phyloP scores from a whole-genome alignment of 2,113 vertebrate genomes.

The Burhinus oedicnemus region DNA sequence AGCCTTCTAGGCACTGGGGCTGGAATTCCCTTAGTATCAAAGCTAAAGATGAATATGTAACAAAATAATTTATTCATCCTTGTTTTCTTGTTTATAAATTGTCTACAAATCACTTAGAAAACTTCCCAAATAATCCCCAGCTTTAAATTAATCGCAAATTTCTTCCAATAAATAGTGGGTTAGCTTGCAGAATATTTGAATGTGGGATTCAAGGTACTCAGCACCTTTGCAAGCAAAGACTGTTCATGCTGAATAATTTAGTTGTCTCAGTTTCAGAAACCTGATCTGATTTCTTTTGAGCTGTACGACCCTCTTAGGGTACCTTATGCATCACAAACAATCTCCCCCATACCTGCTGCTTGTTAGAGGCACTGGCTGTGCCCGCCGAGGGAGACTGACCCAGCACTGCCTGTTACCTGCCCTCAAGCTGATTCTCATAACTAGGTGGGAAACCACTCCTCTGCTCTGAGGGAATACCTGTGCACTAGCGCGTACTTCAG shows the following conservation, averaged over 20 bases:
- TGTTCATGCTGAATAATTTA: slow-evolving; percentile 18
- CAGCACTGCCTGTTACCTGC: background rate
- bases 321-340: background rate
- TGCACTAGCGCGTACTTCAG: accelerated
- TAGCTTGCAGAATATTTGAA: background rate
- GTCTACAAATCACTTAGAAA: background rate
- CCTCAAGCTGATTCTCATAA: background rate
- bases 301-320: background rate
- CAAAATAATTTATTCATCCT: background rate
- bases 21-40: background rate
- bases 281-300: background rate
- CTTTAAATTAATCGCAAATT: background rate
- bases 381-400: background rate
- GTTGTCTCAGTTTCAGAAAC: background rate
- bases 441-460: background rate
- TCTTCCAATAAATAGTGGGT: background rate
- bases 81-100: background rate
- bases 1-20: slow-evolving; percentile 35
- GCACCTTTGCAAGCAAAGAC: background rate
- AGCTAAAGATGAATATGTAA: background rate
- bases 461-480: background rate
- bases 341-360: background rate
- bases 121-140: background rate
- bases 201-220: background rate
- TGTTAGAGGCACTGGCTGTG: background rate